Conservation (phyloP, 2,113 vertebrate genomes). For the Sebastes schlegelii region DNA sequence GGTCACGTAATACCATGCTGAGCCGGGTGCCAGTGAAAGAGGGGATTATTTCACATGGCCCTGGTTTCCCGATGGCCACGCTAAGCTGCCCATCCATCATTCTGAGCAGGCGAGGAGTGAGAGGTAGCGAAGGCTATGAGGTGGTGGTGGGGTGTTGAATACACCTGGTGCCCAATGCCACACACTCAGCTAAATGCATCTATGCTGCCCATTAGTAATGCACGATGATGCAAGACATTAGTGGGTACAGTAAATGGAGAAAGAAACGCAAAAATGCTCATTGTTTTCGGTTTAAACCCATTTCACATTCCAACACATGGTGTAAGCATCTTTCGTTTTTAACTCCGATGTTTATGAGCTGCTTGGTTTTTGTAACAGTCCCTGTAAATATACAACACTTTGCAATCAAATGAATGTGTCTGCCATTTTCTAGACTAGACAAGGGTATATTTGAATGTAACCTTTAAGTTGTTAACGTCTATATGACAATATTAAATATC, state of each 20-base stretch:
- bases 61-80: slow-evolving; percentile 49
- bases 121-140: not conserved
- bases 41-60: slow-evolving; percentile 71
- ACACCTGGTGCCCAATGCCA: not conserved
- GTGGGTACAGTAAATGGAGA: not conserved
- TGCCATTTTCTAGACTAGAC: no score
- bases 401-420: no score
- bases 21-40: slow-evolving; percentile 60
- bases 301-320: not conserved
- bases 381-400: no score
- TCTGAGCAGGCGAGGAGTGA: slow-evolving; percentile 2
- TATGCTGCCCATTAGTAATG: not conserved
- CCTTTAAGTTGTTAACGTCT: no score
- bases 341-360: no score
- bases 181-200: not conserved
- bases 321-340: no score
- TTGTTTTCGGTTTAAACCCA: not conserved
- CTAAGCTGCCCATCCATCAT: slow-evolving; percentile 51
- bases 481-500: no score
- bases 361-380: no score
- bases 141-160: not conserved
- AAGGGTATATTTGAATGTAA: no score
- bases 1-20: slow-evolving; percentile 63
- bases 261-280: not conserved
- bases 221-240: not conserved